Base-by-base conservation (phyloP, 2,888 invertebrate genomes). In the Lacanobia oleracea region DNA sequence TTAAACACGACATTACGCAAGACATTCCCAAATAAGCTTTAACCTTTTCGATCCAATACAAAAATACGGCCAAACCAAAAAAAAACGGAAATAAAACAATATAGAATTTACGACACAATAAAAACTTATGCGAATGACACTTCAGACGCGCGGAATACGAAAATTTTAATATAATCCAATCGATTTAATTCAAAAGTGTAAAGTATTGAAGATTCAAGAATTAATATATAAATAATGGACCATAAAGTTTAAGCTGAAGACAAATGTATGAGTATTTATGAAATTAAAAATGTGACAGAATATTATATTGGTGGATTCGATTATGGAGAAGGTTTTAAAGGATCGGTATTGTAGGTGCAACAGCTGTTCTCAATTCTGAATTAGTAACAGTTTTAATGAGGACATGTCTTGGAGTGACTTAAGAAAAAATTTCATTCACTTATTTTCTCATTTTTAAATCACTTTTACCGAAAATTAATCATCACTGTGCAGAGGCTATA, bases 161-260 rank as follows among this genome's bases (percentile, higher is more conserved):
- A 81, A 71, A 79, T 51, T 78, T 78, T 75, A 81, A 83, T 77
- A 72, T 57, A 81, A 84, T 72, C 75, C 77, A 81, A 84, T 84
- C 78, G 82, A 78, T 85, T 85, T 76, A 66, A 79, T 83, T 66
- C 76, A 76, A 79, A 60, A 81, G 48, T 68, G 45, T 83, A 81
- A 75, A 75, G 68, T 81, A 83, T 83, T 72, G 82, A 70, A 69
- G 72, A 72, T 81, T 66, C 70, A 43, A 67, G 71, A 61, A 81
- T 82, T 81, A 81, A 85, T 83, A 75, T 60, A 54, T 70, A 75
- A 70, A 53, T 84, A 81, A 84, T 84, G 72, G 63, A 12, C 75
- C 64, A 75, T 86, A 86, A 85, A 86, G 21, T 77, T 70, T 61
- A 57, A 71, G 63, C 56, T 61, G 84, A 75, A 79, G 84, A 75